Percentiles rank a stretch among this genome's conserved stretches.
Conservation (phyloP, 2,113 vertebrate species). For the Cricetomys ansorgei region DNA sequence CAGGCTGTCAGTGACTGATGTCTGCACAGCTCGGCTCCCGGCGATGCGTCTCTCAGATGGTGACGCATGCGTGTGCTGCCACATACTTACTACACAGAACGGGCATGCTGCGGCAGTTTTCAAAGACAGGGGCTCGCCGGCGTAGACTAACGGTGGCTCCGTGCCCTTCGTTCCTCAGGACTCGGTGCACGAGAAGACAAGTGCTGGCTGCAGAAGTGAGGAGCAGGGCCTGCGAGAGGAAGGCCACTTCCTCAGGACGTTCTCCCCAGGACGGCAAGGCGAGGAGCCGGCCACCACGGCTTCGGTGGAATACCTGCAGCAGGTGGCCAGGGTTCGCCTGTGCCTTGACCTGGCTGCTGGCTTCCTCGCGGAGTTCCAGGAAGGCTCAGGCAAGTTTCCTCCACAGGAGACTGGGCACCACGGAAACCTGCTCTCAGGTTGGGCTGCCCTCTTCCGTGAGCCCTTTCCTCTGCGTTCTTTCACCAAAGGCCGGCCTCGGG, state of each 20-base stretch:
- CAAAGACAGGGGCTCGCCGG: not conserved
- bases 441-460: accelerated
- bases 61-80: accelerated
- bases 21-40: not conserved
- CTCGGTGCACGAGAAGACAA: slow-evolving; percentile 91
- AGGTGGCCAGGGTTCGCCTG: slow-evolving; percentile 90
- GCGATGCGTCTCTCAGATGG: not conserved
- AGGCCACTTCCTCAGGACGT: slow-evolving; percentile 81
- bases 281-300: slow-evolving; percentile 8
- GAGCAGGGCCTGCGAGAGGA: slow-evolving; percentile 76
- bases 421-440: not conserved
- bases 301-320: slow-evolving; percentile 90
- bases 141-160: not conserved
- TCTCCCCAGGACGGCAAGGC: accelerated
- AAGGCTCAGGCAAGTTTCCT: slow-evolving; percentile 65
- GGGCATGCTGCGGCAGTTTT: not conserved
- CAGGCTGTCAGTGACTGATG: not conserved
- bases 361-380: slow-evolving; percentile 82
- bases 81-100: accelerated
- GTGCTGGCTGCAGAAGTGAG: slow-evolving; percentile 77
- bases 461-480: accelerated
- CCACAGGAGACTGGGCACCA: accelerated
- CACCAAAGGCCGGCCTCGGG: accelerated
- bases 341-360: slow-evolving; percentile 89
- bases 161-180: slow-evolving; percentile 85